These are phyloP conservation scores for Augiades crinisus DNA, from an alignment of 2,888 invertebrate genomes.

Conservation along the genomic window DNA sequence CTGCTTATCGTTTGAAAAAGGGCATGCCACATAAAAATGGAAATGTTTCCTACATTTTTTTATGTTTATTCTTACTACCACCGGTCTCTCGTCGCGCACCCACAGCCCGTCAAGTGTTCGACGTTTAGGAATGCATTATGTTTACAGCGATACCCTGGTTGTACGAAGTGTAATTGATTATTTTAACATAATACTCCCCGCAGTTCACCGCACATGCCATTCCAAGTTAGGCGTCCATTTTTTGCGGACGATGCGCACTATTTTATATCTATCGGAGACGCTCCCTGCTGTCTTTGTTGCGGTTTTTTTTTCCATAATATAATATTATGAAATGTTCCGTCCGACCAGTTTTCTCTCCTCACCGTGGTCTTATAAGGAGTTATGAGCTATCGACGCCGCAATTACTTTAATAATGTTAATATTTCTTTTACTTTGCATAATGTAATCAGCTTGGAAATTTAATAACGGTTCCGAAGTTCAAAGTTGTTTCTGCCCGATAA, in stretches of 20 bases:
- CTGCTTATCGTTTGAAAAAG: slow-evolving; percentile 24
- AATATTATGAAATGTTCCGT: slow-evolving; percentile 18
- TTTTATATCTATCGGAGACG: slow-evolving; percentile 12
- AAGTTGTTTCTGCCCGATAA: slow-evolving; percentile 11
- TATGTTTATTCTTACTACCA: slow-evolving; percentile 7
- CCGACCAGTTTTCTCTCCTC: slow-evolving; percentile 16
- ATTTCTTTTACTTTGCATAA: slow-evolving; percentile 21
- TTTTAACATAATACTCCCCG: slow-evolving; percentile 10
- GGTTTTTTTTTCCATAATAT: slow-evolving; percentile 21
- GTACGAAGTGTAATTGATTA: slow-evolving; percentile 16
- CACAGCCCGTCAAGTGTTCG: not conserved
- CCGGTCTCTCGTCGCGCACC: not conserved
- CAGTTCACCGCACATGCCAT: slow-evolving; percentile 9
- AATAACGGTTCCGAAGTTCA: slow-evolving; percentile 12
- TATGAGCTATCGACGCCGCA: slow-evolving; percentile 16
- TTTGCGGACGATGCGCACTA: slow-evolving; percentile 5
- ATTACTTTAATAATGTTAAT: slow-evolving; percentile 26
- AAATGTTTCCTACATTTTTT: slow-evolving; percentile 17
- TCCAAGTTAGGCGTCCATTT: slow-evolving; percentile 4
- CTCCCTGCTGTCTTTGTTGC: slow-evolving; percentile 8
- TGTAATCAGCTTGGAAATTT: slow-evolving; percentile 16
- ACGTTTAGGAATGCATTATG: not conserved
- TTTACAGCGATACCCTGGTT: slow-evolving; percentile 2
- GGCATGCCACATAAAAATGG: slow-evolving; percentile 15
- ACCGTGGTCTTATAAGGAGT: slow-evolving; percentile 17